Conservation (phyloP, 37 sponge, comb jelly and placozoan genomes). For the Spongilla lacustris region DNA sequence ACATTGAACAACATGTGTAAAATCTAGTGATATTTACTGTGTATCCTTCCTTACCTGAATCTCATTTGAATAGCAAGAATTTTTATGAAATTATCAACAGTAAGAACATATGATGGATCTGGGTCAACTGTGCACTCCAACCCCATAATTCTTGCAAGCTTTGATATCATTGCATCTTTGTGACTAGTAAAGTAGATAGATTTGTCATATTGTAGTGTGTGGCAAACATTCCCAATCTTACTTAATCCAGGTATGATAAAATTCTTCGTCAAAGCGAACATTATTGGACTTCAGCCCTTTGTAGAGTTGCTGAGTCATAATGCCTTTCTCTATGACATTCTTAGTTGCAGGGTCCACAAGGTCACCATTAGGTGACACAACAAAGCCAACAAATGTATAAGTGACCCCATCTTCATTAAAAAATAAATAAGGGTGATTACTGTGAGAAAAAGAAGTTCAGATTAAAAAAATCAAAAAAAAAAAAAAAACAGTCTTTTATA, state of each 20-base stretch:
- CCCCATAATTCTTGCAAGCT: conserved; percentile 64
- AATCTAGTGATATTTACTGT: no score
- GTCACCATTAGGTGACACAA: conserved; percentile 43
- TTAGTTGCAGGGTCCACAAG: conserved; percentile 34
- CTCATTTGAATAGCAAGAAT: conserved; percentile 94
- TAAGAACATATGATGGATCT: conserved; percentile 82
- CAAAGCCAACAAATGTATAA: conserved; percentile 92
- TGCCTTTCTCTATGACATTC: neutral
- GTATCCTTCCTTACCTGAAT: conserved; percentile 79
- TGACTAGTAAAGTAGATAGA: neutral
- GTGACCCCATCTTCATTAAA: conserved; percentile 83
- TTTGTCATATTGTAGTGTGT: neutral
- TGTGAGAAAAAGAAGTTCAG: conserved; percentile 20
- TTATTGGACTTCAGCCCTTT: conserved; percentile 19
- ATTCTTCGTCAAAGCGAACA: conserved; percentile 56
- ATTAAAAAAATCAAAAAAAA: no score
- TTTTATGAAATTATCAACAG: conserved; percentile 86
- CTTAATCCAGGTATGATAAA: conserved; percentile 28
- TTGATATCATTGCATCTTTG: conserved; percentile 47
- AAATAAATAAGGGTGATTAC: conserved; percentile 94
- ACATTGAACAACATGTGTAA: no score
- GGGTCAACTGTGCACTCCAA: conserved; percentile 60
- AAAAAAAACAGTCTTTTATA: no score
- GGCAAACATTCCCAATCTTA: neutral
- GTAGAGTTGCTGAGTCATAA: conserved; percentile 44